Evolutionary conservation across 2,797 vertebrate species (phyloP), one percentile per base, ranked within the genome.

Genomic region (Labroides dimidiatus): DNA sequence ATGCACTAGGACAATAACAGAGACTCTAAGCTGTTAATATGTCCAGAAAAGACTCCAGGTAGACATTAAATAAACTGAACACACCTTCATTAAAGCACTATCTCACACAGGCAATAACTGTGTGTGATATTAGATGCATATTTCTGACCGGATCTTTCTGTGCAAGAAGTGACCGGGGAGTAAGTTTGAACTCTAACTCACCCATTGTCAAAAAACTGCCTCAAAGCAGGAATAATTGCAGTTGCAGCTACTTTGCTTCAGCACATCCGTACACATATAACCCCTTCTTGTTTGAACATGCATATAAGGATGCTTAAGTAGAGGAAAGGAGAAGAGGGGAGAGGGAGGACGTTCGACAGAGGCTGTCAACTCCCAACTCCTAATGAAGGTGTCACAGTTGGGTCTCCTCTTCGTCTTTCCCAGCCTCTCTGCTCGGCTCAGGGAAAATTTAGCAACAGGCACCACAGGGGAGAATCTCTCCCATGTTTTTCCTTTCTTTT

Each of bases 391-490:
- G 88, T 87, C 84, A 75, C 52, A n/a, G 63, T 47, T 48, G 69
- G 52, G 68, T 80, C 77, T 75, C 69, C 60, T 77, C 72, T 23
- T 69, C 36, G 20, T 87, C 82, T 82, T 88, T 89, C 89, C 87
- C 85, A 90, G 87, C 82, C 80, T 89, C 72, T 19, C 54, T 39
- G 60, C 77, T 79, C 65, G 2, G 13, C 68, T 84, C 50, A 10
- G 72, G 64, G 56, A 83, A 82, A 89, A 91, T 87, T 80, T 87
- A 91, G 88, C 81, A 87, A 77, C 79, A 82, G 48, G 64, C 82
- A 71, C 84, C 86, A 80, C 84, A 72, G 76, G 84, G 85, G 78
- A 83, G 60, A 67, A 21, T 59, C 69, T 9, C 41, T 3, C 41
- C 69, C 64, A 61, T 86, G 84, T 85, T 88, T 86, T 86, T 86